Percentiles rank a stretch among this genome's conserved stretches.
Conservation (phyloP, 2,113 vertebrate genomes). For the Psittacus erithacus region DNA sequence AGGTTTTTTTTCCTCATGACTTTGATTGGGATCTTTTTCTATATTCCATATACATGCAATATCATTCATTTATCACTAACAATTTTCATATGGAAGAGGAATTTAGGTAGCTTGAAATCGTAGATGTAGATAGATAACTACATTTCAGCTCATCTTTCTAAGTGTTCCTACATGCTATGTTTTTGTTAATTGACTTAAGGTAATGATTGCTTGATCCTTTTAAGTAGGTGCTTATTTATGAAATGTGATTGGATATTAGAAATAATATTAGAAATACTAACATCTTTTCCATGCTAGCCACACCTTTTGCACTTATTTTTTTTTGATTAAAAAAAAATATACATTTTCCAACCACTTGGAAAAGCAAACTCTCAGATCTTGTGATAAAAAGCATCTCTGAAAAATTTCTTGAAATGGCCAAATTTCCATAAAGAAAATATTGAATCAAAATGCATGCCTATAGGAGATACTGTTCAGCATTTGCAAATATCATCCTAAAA, state of each 20-base stretch:
- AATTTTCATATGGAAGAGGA: background rate
- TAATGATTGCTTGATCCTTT: background rate
- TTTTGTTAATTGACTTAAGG: background rate
- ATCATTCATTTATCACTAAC: background rate
- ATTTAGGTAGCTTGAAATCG: background rate
- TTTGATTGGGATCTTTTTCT: background rate
- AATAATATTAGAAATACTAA: background rate
- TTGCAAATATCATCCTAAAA: background rate
- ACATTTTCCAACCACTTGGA: background rate
- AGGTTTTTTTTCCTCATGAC: background rate
- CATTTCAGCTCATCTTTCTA: background rate
- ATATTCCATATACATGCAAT: background rate
- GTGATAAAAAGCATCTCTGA: background rate
- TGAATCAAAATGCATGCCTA: background rate
- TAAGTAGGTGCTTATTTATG: background rate
- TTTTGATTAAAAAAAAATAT: too few relatives aligned
- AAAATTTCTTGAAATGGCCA: background rate
- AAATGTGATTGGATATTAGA: background rate
- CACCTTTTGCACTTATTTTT: background rate
- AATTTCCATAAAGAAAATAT: background rate
- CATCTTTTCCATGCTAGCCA: background rate
- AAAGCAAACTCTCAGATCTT: background rate
- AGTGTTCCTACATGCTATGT: background rate
- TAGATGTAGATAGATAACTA: background rate
- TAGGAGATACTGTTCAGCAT: background rate